These are phyloP conservation scores for Elmis aenea DNA, from an alignment of 2,888 invertebrate genomes.

Conservation along the genomic window DNA sequence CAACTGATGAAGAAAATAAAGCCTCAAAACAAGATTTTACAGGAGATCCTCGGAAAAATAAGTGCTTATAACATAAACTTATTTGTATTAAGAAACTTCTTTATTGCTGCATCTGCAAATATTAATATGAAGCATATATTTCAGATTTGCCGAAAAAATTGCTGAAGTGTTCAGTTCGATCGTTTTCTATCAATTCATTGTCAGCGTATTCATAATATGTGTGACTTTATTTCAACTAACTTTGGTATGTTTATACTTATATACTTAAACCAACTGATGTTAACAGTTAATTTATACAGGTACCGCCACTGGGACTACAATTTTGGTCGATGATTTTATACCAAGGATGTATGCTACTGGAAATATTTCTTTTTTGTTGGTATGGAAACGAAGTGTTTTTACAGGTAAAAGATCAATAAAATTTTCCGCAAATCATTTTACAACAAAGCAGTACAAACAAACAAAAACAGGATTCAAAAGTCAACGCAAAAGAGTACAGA, in stretches of 20 bases:
- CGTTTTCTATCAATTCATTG: constrained; percentile 37
- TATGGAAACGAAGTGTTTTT: constrained; percentile 54
- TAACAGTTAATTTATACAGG: constrained; percentile 16
- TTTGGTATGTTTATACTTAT: constrained; percentile 28
- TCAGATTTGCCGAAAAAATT: constrained; percentile 35
- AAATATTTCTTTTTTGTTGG: constrained; percentile 55
- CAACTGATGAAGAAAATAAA: no score
- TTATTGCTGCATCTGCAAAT: no score
- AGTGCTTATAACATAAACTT: no score
- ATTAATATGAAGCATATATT: no score
- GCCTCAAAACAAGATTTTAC: no score
- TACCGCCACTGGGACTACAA: constrained; percentile 25
- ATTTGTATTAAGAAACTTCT: no score
- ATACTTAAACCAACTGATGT: constrained; percentile 1
- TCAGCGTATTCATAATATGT: constrained; percentile 40
- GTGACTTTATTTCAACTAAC: constrained; percentile 41
- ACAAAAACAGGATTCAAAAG: no score
- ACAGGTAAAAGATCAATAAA: no score
- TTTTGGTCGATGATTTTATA: constrained; percentile 52
- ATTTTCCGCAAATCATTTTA: no score
- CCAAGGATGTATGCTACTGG: constrained; percentile 52
- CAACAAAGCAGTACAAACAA: no score
- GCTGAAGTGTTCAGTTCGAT: constrained; percentile 32
- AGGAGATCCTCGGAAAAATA: no score
- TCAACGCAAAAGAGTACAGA: no score